Conservation (phyloP, 1,140 invertebrate genomes). For the Bombus terrestris region DNA sequence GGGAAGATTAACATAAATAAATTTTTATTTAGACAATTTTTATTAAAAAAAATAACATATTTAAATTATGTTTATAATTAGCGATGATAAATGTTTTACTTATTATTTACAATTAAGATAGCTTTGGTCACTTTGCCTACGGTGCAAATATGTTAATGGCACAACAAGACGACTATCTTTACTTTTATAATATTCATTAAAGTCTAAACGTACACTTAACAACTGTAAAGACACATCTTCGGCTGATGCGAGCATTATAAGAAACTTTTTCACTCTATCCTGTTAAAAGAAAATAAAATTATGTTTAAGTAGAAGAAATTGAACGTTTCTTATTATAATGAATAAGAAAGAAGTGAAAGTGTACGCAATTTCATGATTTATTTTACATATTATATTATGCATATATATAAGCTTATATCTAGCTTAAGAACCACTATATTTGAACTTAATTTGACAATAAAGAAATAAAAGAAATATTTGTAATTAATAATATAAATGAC, state of each 20-base stretch:
- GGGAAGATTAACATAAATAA: not conserved
- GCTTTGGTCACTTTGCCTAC: constrained; percentile 84
- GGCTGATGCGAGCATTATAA: constrained; percentile 90
- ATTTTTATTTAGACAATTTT: constrained; percentile 8
- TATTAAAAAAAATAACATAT: constrained; percentile 23
- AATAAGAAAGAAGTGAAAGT: not conserved
- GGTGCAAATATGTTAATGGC: constrained; percentile 89
- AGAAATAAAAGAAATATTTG: constrained; percentile 76
- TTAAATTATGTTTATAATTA: not conserved
- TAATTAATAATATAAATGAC: constrained; percentile 61
- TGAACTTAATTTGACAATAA: constrained; percentile 73
- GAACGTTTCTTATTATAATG: not conserved
- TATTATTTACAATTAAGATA: constrained; percentile 77
- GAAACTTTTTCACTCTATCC: constrained; percentile 90
- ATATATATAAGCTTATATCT: not conserved
- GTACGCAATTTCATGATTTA: not conserved
- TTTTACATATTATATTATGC: not conserved
- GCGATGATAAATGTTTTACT: not conserved
- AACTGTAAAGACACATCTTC: constrained; percentile 92
- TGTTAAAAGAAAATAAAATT: constrained; percentile 75
- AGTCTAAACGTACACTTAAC: constrained; percentile 94
- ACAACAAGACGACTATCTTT: constrained; percentile 89
- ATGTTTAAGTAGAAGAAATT: not conserved
- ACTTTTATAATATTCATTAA: constrained; percentile 94
- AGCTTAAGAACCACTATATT: not conserved